Percentiles rank a stretch among this genome's conserved stretches.
phyloP scores from a whole-genome alignment of 2,888 invertebrate genomes.

The Rotaria sp. region DNA sequence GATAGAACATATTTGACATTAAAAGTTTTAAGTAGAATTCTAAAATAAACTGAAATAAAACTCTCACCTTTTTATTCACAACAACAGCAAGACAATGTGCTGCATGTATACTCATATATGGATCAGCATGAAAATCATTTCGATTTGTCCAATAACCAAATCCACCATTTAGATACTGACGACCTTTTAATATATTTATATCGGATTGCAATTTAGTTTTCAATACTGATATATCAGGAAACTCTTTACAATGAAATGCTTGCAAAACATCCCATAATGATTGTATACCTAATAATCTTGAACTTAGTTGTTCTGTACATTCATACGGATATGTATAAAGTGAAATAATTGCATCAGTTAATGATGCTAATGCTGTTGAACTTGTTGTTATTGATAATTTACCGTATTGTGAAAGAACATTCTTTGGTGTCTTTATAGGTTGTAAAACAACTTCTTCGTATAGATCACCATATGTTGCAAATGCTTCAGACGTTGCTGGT shows the following conservation, averaged over 20 bases:
- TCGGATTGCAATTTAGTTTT: background rate
- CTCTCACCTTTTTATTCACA: background rate
- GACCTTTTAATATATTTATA: background rate
- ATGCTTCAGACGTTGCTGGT: slow-evolving; percentile 10
- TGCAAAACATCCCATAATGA: slow-evolving; percentile 1
- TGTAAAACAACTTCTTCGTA: background rate
- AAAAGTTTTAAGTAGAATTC: background rate
- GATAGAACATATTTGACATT: background rate
- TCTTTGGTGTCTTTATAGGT: background rate
- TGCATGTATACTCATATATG: background rate
- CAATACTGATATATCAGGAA: background rate
- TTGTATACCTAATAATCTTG: slow-evolving; percentile 7
- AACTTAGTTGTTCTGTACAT: slow-evolving; percentile 7
- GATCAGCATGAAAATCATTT: slow-evolving; percentile 1
- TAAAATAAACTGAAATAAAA: background rate
- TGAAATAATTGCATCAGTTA: slow-evolving; percentile 4
- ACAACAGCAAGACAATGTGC: background rate
- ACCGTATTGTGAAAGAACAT: background rate
- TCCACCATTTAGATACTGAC: background rate
- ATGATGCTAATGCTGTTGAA: slow-evolving; percentile 12
- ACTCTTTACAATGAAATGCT: background rate
- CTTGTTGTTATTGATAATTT: slow-evolving; percentile 3
- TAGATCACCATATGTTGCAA: background rate
- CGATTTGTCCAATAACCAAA: slow-evolving; percentile 12
- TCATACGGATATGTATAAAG: background rate